A percentile compares a stretch with the other conserved stretches of the same genome.
Evolutionary conservation across 2,113 vertebrate species (phyloP).

Genomic region (Amazona vittata): DNA sequence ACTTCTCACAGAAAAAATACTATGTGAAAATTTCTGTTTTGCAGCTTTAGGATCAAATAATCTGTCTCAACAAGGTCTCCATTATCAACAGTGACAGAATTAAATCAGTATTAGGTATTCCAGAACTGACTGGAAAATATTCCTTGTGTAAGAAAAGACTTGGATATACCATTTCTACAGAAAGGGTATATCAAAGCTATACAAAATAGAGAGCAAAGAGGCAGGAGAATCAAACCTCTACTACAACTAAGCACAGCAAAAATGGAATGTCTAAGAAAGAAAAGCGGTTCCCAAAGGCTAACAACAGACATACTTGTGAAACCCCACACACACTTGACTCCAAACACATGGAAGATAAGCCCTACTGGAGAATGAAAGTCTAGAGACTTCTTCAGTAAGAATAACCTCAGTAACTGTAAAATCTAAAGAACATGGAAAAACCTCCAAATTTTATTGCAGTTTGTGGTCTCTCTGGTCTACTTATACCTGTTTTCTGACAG

Average conservation of each 20-base stretch:
- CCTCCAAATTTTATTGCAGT: neutral
- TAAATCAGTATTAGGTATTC: neutral
- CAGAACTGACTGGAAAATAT: neutral
- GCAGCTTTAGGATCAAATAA: neutral
- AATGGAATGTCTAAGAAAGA: neutral
- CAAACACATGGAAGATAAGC: neutral
- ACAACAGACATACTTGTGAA: neutral
- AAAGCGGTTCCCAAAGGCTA: neutral
- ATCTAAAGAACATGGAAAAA: neutral
- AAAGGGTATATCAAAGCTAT: neutral
- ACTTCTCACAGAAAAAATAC: neutral
- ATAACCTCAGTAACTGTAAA: neutral
- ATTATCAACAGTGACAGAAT: neutral
- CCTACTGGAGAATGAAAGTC: neutral
- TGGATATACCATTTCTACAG: neutral
- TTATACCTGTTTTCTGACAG: neutral
- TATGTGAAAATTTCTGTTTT: neutral
- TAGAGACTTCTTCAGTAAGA: neutral
- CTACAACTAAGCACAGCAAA: neutral
- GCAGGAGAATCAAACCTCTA: neutral
- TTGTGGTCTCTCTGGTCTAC: neutral
- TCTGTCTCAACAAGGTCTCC: neutral
- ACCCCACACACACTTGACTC: neutral
- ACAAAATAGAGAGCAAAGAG: neutral
- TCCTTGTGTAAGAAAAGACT: neutral